Percentiles rank a stretch among this genome's conserved stretches.
Evolutionary conservation across 2,888 invertebrate species (phyloP).

Genomic region (Brachyptera putata): DNA sequence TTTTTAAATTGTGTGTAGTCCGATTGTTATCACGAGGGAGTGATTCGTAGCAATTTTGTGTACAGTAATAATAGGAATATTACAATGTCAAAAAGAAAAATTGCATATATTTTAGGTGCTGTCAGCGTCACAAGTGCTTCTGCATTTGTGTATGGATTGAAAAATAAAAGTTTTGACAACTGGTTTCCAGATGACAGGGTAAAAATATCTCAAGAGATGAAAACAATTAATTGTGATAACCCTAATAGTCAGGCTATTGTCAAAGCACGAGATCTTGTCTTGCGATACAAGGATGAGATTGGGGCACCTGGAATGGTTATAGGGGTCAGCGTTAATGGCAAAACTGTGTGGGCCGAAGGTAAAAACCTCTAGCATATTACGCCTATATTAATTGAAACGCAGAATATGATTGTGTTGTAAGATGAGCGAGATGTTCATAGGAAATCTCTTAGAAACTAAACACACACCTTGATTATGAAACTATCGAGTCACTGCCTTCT

Average conservation of each 20-base stretch:
- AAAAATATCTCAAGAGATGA: background rate
- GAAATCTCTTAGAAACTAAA: no score
- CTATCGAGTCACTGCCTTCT: no score
- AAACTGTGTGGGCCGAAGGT: slow-evolving; percentile 48
- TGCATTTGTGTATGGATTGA: background rate
- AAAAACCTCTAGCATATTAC: no score
- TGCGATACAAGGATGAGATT: slow-evolving; percentile 36
- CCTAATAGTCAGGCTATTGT: background rate
- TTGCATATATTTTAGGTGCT: background rate
- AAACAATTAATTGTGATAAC: background rate
- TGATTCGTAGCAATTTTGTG: no score
- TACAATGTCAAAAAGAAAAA: background rate
- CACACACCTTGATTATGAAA: no score
- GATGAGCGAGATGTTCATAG: no score
- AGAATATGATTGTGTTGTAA: no score
- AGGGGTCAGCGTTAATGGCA: slow-evolving; percentile 47
- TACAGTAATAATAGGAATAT: no score
- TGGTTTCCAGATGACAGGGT: no score
- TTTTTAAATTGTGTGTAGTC: no score
- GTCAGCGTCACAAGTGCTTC: background rate
- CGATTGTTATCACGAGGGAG: no score
- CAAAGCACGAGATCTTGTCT: slow-evolving; percentile 34
- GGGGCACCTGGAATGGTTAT: slow-evolving; percentile 46
- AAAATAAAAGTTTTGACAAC: background rate
- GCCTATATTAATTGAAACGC: no score